Conservation (phyloP, 35 echinoderm and acorn worm genomes). For the Lytechinus pictus region DNA sequence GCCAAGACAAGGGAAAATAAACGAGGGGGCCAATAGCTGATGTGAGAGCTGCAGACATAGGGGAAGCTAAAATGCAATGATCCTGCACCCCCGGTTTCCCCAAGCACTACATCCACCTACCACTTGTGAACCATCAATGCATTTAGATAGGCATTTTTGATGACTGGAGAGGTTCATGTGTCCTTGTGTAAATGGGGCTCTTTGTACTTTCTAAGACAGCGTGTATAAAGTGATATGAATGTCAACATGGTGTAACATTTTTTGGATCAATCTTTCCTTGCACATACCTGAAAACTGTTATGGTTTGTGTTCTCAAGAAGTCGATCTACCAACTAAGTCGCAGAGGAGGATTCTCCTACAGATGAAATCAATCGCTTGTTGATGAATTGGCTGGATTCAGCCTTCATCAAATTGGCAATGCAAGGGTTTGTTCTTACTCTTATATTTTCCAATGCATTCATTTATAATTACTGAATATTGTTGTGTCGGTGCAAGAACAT, state of each 20-base stretch:
- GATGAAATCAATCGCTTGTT: neutral
- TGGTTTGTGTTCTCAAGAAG: neutral
- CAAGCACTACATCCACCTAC: neutral
- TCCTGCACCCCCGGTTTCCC: neutral
- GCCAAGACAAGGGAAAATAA: neutral
- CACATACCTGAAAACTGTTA: neutral
- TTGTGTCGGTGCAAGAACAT: no score
- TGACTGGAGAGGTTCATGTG: neutral
- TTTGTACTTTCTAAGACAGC: neutral
- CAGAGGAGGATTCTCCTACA: neutral
- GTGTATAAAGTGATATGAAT: neutral
- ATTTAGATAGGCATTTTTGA: neutral
- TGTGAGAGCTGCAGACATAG: neutral
- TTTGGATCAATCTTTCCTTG: neutral
- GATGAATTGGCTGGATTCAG: neutral
- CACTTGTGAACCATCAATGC: neutral
- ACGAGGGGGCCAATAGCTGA: conserved; percentile 6
- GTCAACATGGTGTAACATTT: neutral
- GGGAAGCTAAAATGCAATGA: neutral
- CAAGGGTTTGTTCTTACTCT: neutral
- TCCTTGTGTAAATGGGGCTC: neutral
- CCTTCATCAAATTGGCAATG: neutral
- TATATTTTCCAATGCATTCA: no score
- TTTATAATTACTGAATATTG: no score
- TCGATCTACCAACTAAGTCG: neutral